Percentiles rank a stretch among this genome's conserved stretches.
These are phyloP conservation scores for Murina feae DNA, from an alignment of 2,113 vertebrate species.

Conservation along the genomic window DNA sequence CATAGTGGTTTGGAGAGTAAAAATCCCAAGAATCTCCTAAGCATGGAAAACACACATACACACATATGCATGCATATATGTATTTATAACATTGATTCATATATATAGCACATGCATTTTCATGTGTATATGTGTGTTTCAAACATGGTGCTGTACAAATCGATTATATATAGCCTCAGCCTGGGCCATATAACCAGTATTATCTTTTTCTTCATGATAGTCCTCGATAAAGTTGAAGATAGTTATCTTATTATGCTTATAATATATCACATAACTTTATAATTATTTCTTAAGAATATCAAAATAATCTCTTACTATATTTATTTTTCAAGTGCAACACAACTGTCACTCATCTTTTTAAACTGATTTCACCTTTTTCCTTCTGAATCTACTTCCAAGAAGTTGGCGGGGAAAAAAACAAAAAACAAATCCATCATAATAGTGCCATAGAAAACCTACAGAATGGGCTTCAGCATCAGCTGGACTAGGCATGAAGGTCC, in stretches of 20 bases:
- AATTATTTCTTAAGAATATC: neutral
- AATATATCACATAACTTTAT: neutral
- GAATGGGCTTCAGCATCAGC: neutral
- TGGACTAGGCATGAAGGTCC: neutral
- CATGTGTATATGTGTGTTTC: neutral
- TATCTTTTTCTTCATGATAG: neutral
- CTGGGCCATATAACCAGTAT: neutral
- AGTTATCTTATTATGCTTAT: neutral
- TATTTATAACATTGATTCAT: neutral
- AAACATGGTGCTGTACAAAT: neutral
- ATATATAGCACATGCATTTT: neutral
- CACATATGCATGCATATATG: neutral
- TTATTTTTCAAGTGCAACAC: neutral
- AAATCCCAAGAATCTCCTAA: neutral
- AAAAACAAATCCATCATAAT: neutral
- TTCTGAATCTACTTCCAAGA: neutral
- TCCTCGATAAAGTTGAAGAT: neutral
- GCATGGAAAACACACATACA: neutral
- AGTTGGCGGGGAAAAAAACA: neutral
- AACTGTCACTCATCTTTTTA: neutral
- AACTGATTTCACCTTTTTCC: neutral
- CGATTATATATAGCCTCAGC: neutral
- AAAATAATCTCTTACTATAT: neutral
- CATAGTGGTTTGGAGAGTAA: constrained; percentile 22
- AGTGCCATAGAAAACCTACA: neutral